phyloP scores from a whole-genome alignment of 2,888 invertebrate genomes.

The Octonoba sinensis region DNA sequence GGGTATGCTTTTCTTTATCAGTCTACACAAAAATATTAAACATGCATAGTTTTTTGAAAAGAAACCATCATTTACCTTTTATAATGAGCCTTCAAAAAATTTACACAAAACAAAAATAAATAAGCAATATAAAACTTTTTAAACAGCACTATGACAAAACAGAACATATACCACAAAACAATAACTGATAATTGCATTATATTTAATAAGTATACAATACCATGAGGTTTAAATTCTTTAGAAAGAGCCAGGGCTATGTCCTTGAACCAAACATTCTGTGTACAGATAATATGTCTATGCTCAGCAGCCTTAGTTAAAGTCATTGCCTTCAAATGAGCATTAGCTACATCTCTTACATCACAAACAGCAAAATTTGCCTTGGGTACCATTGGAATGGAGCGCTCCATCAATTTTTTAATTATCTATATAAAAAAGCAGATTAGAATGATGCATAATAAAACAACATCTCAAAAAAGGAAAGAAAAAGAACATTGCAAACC shows the following conservation, averaged over 20 bases:
- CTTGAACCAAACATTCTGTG: slow-evolving; percentile 72
- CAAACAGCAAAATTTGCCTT: slow-evolving; percentile 72
- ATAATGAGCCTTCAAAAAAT: no score
- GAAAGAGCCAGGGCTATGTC: slow-evolving; percentile 73
- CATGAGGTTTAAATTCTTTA: slow-evolving; percentile 73
- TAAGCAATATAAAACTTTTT: no score
- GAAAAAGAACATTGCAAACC: slow-evolving; percentile 35
- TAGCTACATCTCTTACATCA: slow-evolving; percentile 75
- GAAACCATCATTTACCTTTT: no score
- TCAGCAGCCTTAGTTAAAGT: slow-evolving; percentile 72
- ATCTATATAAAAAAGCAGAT: slow-evolving; percentile 66
- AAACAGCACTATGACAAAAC: no score
- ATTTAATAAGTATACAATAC: slow-evolving; percentile 66
- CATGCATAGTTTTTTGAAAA: no score
- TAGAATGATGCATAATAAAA: not conserved
- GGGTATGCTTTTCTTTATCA: no score
- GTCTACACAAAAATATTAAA: no score
- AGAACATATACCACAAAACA: no score
- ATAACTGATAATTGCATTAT: not conserved
- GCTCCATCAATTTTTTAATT: slow-evolving; percentile 69
- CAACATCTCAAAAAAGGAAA: slow-evolving; percentile 4
- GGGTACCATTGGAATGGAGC: slow-evolving; percentile 71
- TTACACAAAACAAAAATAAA: no score
- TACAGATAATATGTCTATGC: slow-evolving; percentile 72
- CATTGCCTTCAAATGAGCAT: slow-evolving; percentile 74